Evolutionary conservation across 2,113 vertebrate species (phyloP).

Genomic region (Tachuris rubrigastra): DNA sequence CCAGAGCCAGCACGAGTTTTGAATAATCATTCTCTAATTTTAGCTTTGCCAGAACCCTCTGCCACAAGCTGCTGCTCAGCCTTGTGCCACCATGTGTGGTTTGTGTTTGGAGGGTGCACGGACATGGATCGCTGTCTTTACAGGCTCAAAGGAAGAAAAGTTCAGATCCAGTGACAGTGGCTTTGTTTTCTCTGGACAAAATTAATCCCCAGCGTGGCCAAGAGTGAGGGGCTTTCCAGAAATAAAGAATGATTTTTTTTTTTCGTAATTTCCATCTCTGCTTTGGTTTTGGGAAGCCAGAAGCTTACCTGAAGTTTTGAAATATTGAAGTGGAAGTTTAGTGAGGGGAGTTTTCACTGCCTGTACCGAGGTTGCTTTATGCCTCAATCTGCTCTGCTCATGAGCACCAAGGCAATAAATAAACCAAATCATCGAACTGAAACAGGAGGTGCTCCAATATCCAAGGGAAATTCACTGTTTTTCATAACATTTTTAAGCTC

Average conservation of each 20-base stretch:
- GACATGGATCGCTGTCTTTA: neutral
- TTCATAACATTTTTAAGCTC: neutral
- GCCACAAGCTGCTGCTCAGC: neutral
- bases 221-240: neutral
- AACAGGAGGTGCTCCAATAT: neutral
- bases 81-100: neutral
- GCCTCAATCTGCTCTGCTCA: neutral
- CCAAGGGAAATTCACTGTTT: neutral
- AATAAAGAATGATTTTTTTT: neutral
- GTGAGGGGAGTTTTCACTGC: neutral
- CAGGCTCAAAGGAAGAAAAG: neutral
- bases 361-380: neutral
- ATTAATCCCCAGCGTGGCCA: neutral
- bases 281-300: neutral
- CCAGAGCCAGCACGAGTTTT: neutral
- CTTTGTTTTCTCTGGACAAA: neutral
- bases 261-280: neutral
- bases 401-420: neutral
- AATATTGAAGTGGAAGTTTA: neutral
- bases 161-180: neutral
- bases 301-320: neutral
- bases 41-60: neutral
- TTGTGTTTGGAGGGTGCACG: fast-evolving
- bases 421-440: neutral
- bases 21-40: conserved; percentile 41